A percentile compares a stretch with the other conserved stretches of the same genome.
phyloP scores from a whole-genome alignment of 2,113 vertebrate species.

The Psilopsiagon aymara region DNA sequence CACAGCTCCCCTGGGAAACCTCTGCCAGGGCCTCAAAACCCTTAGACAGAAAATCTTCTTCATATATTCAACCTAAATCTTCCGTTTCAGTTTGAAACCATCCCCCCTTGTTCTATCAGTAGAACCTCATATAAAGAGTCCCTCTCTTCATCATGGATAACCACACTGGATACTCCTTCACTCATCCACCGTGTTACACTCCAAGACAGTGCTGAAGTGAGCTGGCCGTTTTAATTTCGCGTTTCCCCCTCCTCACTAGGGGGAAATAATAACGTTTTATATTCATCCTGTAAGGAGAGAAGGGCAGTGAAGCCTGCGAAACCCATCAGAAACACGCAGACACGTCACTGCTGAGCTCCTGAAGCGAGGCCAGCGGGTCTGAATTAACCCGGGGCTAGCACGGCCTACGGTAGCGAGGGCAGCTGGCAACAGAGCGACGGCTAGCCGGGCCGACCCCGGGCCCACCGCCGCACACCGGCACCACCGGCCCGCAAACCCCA shows the following conservation, averaged over 20 bases:
- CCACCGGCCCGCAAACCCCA: no score
- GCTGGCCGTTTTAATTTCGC: neutral
- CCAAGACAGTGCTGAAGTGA: neutral
- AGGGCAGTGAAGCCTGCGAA: neutral
- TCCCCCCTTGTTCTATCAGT: neutral
- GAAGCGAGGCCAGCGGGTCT: neutral
- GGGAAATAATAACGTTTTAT: fast-evolving
- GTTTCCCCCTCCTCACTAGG: fast-evolving
- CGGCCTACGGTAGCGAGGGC: fast-evolving
- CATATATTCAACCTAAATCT: neutral
- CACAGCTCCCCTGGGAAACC: neutral
- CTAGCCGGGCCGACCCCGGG: fast-evolving
- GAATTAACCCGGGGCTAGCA: fast-evolving
- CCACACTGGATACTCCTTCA: neutral
- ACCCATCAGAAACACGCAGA: neutral
- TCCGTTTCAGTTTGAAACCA: neutral
- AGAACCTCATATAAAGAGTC: neutral
- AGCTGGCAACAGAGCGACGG: fast-evolving
- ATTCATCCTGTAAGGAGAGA: neutral
- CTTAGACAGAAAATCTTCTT: neutral
- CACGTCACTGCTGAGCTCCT: fast-evolving
- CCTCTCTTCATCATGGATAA: neutral
- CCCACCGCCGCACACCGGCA: no score
- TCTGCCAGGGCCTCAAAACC: neutral
- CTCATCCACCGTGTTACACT: fast-evolving